Percentiles rank a stretch among this genome's conserved stretches.
Conservation (phyloP, 2,797 vertebrate genomes). For the Garrulus glandarius region DNA sequence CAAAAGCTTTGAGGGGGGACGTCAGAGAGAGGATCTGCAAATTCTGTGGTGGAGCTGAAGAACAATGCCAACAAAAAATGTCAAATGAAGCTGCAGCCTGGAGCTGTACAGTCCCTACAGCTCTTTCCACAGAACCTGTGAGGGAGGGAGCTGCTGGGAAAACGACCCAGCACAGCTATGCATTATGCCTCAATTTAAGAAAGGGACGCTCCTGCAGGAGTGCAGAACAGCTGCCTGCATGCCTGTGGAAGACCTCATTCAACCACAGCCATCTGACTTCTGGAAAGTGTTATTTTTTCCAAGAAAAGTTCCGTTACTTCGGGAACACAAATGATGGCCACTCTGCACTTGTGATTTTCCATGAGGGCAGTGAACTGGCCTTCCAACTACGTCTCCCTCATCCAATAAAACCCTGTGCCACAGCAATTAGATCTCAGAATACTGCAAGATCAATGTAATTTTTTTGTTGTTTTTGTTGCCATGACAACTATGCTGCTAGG, state of each 20-base stretch:
- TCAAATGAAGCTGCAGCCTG: background rate
- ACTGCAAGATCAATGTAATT: background rate
- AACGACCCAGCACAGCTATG: background rate
- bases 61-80: background rate
- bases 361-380: background rate
- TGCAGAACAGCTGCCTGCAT: background rate
- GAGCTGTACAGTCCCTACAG: rapidly evolving
- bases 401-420: rapidly evolving
- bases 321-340: background rate
- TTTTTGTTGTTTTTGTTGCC: background rate
- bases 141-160: background rate
- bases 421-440: background rate
- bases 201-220: background rate
- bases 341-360: background rate
- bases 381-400: background rate
- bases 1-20: background rate
- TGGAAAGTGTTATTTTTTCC: background rate
- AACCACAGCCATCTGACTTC: background rate
- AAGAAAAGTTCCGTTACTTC: background rate
- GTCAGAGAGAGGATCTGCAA: background rate
- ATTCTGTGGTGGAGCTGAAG: background rate
- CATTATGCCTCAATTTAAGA: background rate
- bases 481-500: background rate
- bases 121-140: background rate
- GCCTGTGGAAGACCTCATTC: background rate